Evolutionary conservation across 2,797 vertebrate species (phyloP).

Genomic region (Coracias cyanogaster): DNA sequence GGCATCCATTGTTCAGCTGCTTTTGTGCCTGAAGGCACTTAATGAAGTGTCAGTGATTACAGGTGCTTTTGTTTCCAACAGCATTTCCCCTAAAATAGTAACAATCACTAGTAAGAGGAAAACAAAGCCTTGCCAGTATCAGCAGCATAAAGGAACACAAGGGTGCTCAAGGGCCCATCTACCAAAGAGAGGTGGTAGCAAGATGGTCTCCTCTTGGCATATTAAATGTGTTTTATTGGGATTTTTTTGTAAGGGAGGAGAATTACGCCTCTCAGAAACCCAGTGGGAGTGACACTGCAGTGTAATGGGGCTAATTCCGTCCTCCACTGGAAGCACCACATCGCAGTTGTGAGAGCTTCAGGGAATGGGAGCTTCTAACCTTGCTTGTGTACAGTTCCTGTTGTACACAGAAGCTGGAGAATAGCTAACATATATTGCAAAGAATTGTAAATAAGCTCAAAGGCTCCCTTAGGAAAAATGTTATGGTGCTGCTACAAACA

Average conservation of each 20-base stretch:
- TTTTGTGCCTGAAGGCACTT: conserved; percentile 32
- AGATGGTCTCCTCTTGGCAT: conserved; percentile 5
- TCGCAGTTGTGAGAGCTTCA: background rate
- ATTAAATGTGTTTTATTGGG: background rate
- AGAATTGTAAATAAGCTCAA: background rate
- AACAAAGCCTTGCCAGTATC: conserved; percentile 38
- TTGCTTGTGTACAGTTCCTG: accelerated
- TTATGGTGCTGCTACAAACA: accelerated
- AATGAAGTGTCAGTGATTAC: conserved; percentile 6
- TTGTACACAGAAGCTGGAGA: background rate
- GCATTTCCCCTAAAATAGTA: conserved; percentile 60
- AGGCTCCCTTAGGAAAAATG: background rate
- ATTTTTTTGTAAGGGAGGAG: background rate
- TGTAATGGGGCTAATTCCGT: background rate
- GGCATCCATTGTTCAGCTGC: background rate
- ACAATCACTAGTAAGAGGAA: conserved; percentile 23
- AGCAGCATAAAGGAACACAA: conserved; percentile 38
- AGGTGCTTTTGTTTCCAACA: conserved; percentile 50
- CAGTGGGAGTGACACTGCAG: background rate
- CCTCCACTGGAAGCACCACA: background rate
- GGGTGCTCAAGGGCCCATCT: conserved; percentile 27
- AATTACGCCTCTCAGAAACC: background rate
- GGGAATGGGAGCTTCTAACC: background rate
- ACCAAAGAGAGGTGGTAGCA: background rate
- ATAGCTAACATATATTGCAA: background rate